These are phyloP conservation scores for Drosophila eohydei DNA, from an alignment of 2,888 invertebrate genomes.

Conservation along the genomic window DNA sequence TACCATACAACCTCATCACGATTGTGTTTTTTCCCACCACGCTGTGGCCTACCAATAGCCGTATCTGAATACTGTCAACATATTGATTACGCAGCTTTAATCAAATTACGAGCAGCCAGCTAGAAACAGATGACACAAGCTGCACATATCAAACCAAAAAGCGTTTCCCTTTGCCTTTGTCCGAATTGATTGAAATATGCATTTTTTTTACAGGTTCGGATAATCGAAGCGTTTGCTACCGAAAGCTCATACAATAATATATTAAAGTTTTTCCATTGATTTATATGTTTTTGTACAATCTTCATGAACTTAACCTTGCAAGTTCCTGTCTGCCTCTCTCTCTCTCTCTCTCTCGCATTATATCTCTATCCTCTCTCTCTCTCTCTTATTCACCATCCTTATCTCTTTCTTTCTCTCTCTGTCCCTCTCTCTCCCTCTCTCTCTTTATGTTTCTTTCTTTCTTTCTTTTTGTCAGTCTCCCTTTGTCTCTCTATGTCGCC, in stretches of 20 bases:
- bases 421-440: background rate
- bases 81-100: conserved; percentile 58
- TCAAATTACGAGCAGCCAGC: conserved; percentile 42
- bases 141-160: background rate
- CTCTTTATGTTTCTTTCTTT: background rate
- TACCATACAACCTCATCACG: conserved; percentile 59
- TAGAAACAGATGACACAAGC: conserved; percentile 7
- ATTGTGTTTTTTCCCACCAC: conserved; percentile 8
- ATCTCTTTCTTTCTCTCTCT: background rate
- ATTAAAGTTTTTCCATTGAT: background rate
- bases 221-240: background rate
- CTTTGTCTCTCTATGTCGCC: too few species aligned
- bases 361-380: background rate
- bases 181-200: background rate
- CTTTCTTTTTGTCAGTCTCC: background rate
- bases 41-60: conserved; percentile 1
- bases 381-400: background rate
- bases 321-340: background rate
- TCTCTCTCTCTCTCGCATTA: background rate
- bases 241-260: background rate
- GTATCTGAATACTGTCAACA: conserved; percentile 54
- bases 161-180: background rate
- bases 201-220: background rate
- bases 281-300: background rate
- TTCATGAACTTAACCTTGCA: background rate